Percentiles rank a stretch among this genome's conserved stretches.
phyloP scores from a whole-genome alignment of 2,888 invertebrate genomes.

The Protonemura montana region DNA sequence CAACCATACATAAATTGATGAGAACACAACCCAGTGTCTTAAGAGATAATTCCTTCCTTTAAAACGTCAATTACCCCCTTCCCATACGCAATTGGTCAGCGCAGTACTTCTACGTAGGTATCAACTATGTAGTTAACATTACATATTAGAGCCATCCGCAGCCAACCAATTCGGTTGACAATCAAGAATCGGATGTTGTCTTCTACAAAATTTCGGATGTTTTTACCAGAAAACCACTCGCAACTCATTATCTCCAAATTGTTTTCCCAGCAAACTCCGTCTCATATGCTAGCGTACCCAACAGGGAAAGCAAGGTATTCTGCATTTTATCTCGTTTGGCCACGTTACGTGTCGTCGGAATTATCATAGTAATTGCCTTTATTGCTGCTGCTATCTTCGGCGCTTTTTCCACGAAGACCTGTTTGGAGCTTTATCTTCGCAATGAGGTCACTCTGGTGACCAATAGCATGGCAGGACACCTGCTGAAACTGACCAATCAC shows the following conservation, averaged over 20 bases:
- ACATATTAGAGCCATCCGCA: neutral
- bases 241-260: neutral
- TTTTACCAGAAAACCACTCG: neutral
- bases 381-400: neutral
- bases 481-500: neutral
- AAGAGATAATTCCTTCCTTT: conserved; percentile 12
- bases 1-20: neutral
- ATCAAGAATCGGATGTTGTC: neutral
- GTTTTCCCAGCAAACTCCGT: neutral
- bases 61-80: neutral
- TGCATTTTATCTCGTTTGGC: neutral
- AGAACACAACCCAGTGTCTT: neutral
- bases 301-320: neutral
- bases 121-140: neutral
- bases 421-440: neutral
- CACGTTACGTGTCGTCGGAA: neutral
- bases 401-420: neutral
- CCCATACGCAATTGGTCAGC: too few relatives aligned
- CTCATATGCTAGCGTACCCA: neutral
- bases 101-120: neutral
- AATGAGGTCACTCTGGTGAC: neutral
- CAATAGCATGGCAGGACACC: neutral
- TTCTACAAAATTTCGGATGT: neutral
- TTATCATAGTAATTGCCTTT: neutral
- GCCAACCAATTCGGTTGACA: neutral